Conservation (phyloP, 1,140 invertebrate genomes). For the Pogonognathellus flavescens region DNA sequence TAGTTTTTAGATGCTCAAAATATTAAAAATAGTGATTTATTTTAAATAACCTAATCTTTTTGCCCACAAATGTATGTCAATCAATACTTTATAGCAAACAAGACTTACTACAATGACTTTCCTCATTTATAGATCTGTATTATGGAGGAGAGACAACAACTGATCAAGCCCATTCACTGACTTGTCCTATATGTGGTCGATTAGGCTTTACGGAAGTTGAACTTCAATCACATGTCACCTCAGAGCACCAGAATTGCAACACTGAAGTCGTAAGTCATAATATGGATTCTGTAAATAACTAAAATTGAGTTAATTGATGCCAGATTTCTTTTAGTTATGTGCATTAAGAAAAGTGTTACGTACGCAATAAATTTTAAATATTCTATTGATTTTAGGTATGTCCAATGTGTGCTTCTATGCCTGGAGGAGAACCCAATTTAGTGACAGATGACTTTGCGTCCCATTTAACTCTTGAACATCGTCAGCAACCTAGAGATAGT, state of each 20-base stretch:
- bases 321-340: too few relatives aligned
- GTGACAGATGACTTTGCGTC: conserved; percentile 98
- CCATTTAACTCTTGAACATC: conserved; percentile 94
- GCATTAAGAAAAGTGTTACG: too few relatives aligned
- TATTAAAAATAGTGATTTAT: too few relatives aligned
- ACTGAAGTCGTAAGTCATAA: conserved; percentile 89
- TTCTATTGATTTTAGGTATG: conserved; percentile 79
- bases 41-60: too few relatives aligned
- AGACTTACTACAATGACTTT: too few relatives aligned
- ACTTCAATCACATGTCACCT: conserved; percentile 91
- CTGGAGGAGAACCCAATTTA: conserved; percentile 96
- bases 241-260: conserved; percentile 87
- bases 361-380: conserved; percentile 63
- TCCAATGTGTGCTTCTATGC: conserved; percentile 94
- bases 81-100: too few relatives aligned
- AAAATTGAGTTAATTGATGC: too few relatives aligned
- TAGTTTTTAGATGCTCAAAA: too few relatives aligned
- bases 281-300: too few relatives aligned
- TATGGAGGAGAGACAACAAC: conserved; percentile 92
- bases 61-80: too few relatives aligned
- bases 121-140: conserved; percentile 88
- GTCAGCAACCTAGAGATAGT: conserved; percentile 81
- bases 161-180: conserved; percentile 94
- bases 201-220: conserved; percentile 95
- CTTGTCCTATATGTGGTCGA: conserved; percentile 95